Base-by-base conservation (phyloP, 2,113 vertebrate genomes). In the Alligator mississippiensis region DNA sequence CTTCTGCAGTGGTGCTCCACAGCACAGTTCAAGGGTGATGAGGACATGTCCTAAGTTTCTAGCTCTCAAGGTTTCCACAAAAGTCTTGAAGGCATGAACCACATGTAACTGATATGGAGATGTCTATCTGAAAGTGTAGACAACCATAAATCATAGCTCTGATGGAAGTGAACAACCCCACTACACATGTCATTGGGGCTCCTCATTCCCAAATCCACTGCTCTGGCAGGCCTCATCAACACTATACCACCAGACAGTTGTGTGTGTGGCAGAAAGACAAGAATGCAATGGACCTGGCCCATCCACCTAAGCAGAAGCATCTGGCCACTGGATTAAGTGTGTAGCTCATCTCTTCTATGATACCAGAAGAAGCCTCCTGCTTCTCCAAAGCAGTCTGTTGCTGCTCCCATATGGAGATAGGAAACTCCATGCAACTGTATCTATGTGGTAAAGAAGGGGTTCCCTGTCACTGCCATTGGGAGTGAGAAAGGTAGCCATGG, bases 171-270 rank as follows among this genome's bases (percentile, higher is more conserved):
- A 58, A 12, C 47, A 19, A 4, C 47, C 6, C 66, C 55, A 4
- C 82, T 21, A 3, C 3, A 5, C 9, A 68, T 21, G 38, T 85
- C 27, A 61, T 21, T 11, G 66, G 38, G 19, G 6, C 17, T 75
- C 17, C 17, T 58, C 30, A 9, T 3, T 61, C 64, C 18, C 21
- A 25, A 14, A n/a, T 1, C 27, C 30, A 75, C 11, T 58, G 55
- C 14, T 79, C n/a, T 2, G 27, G 25, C 11, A 30, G 47, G 57
- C 57, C 28, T 55, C 79, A 60, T 68, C 66, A 34, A 28, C 6
- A 2, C 11, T 2, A 15, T 17, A 17, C 21, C 8, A 3, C 21
- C 21, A 57, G 47, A 11, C 0, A 38, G 25, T 57, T 47, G 24
- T 83, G 61, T 30, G 2, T 82, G 11, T n/a, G 61, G 6, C 15